These are phyloP conservation scores for Ceuthmochares aereus DNA, from an alignment of 2,113 vertebrate genomes.

Conservation along the genomic window DNA sequence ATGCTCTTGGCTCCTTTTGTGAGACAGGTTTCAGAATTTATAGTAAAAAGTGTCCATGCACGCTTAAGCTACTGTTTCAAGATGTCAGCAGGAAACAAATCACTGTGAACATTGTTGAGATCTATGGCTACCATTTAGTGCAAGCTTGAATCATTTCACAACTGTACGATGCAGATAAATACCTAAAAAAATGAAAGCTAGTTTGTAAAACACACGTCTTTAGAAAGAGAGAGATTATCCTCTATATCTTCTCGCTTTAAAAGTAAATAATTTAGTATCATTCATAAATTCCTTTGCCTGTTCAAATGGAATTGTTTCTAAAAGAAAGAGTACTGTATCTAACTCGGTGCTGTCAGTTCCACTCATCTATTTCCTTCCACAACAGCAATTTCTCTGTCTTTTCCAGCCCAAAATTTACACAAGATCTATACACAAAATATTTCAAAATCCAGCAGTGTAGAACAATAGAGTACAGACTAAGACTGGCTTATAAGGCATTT, in stretches of 20 bases:
- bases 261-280: neutral
- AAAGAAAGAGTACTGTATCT: neutral
- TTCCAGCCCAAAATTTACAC: neutral
- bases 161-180: neutral
- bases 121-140: neutral
- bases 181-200: neutral
- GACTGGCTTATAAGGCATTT: neutral
- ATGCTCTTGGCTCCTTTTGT: neutral
- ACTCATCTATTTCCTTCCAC: neutral
- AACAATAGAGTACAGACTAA: neutral
- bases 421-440: neutral
- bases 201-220: neutral
- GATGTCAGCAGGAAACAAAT: neutral
- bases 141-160: conserved; percentile 4
- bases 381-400: neutral
- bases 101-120: neutral
- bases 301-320: neutral
- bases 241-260: neutral
- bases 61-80: neutral
- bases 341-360: neutral
- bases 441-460: neutral
- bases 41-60: neutral
- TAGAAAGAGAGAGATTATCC: neutral
- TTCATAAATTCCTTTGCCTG: neutral
- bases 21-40: neutral